Conservation (phyloP, 2,797 vertebrate species). For the Phylloscopus collybita region DNA sequence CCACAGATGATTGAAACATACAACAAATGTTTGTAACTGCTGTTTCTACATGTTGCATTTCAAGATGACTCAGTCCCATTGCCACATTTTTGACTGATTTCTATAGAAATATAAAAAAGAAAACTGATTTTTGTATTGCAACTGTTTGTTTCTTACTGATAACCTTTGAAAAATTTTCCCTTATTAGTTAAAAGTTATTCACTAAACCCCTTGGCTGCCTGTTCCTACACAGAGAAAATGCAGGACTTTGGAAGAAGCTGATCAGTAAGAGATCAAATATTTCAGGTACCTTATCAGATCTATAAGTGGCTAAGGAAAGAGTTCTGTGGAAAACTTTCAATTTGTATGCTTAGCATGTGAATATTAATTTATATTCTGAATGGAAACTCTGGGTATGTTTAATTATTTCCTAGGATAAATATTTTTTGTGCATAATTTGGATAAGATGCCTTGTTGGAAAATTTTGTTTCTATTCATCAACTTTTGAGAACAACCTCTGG, state of each 20-base stretch:
- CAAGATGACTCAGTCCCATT: not conserved
- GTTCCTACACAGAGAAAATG: not conserved
- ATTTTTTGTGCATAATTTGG: not conserved
- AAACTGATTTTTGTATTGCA: not conserved
- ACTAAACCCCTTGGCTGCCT: not conserved
- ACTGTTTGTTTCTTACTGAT: not conserved
- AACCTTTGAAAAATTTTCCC: not conserved
- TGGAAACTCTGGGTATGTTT: not conserved
- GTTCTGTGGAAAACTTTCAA: not conserved
- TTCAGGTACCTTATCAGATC: not conserved
- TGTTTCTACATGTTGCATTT: not conserved
- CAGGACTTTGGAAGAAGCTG: not conserved
- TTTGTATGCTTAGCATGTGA: not conserved
- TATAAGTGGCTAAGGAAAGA: not conserved
- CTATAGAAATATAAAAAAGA: not conserved
- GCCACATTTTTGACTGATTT: not conserved
- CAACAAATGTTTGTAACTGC: not conserved
- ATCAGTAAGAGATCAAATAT: not conserved
- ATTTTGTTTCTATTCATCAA: not conserved
- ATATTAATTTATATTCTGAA: not conserved
- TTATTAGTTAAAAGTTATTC: not conserved
- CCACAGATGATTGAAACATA: accelerated
- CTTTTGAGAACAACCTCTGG: not conserved
- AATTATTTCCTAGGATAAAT: not conserved
- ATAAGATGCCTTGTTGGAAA: not conserved